These are phyloP conservation scores for Prunella strophiata DNA, from an alignment of 2,797 vertebrate species.

Conservation along the genomic window DNA sequence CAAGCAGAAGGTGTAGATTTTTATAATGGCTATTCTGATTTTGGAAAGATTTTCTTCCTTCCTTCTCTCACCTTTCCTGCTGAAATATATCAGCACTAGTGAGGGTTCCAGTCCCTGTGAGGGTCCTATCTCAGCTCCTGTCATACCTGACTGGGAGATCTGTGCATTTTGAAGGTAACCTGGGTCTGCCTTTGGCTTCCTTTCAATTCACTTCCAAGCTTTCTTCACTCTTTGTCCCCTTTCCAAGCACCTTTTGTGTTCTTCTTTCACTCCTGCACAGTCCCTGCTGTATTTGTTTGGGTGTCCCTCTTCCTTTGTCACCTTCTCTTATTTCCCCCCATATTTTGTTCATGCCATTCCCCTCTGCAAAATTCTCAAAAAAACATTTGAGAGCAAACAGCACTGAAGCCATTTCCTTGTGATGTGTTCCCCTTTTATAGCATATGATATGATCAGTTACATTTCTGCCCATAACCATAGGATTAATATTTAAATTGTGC, in stretches of 20 bases:
- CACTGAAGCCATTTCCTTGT: background rate
- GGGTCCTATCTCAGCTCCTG: background rate
- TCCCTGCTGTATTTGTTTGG: background rate
- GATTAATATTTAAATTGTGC: conserved; percentile 45
- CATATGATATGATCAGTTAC: background rate
- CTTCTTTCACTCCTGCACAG: background rate
- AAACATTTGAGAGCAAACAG: background rate
- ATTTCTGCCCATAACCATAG: conserved; percentile 23
- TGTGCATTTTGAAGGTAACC: background rate
- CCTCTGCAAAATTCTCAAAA: background rate
- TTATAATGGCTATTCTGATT: background rate
- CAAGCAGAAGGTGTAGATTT: background rate
- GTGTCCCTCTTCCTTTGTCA: background rate
- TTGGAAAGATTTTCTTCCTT: background rate
- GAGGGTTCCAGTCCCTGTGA: background rate
- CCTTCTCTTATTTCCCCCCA: background rate
- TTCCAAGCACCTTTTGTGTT: background rate
- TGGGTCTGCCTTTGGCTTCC: background rate
- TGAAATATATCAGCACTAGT: background rate
- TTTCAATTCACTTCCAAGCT: background rate
- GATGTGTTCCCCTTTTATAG: background rate
- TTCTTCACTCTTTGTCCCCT: background rate
- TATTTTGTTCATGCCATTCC: background rate
- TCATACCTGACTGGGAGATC: background rate
- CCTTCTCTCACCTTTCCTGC: background rate